Evolutionary conservation across 1,140 invertebrate species (phyloP).

Genomic region (Bombus balteatus): DNA sequence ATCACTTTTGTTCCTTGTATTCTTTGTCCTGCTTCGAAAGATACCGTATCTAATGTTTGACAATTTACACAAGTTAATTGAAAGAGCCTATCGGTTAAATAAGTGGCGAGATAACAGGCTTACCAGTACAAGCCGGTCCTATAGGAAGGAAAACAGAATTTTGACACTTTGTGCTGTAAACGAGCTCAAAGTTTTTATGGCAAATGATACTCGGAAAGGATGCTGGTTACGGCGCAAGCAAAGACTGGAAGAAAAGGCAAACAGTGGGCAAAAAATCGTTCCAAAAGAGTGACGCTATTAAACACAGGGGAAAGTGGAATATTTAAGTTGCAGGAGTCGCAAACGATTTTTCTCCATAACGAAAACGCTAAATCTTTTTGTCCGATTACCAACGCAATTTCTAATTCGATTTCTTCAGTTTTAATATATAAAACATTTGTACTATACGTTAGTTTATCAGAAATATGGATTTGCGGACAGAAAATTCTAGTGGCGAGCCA

Average conservation of each 20-base stretch:
- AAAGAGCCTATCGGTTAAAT: background rate
- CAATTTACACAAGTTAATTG: slow-evolving; percentile 32
- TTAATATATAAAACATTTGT: background rate
- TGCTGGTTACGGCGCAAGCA: background rate
- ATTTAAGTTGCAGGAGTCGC: background rate
- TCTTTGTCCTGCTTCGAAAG: background rate
- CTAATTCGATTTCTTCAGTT: too few relatives aligned
- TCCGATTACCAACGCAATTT: background rate
- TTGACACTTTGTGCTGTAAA: background rate
- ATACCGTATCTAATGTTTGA: slow-evolving; percentile 3
- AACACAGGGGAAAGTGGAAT: background rate
- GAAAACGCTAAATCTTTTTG: background rate
- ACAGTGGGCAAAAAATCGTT: background rate
- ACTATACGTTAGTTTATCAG: too few relatives aligned
- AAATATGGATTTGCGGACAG: too few relatives aligned
- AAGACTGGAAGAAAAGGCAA: background rate
- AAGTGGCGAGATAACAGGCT: background rate
- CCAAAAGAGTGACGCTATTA: background rate
- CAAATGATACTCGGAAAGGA: background rate
- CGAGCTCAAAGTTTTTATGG: background rate
- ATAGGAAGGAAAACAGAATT: background rate
- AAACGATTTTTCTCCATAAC: background rate
- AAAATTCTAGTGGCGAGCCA: background rate
- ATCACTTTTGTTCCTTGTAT: background rate
- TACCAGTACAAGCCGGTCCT: background rate